Evolutionary conservation across 1,140 invertebrate genomes (phyloP), one percentile per base, ranked within the genome.

Genomic region (Tetramorium parvispinum): DNA sequence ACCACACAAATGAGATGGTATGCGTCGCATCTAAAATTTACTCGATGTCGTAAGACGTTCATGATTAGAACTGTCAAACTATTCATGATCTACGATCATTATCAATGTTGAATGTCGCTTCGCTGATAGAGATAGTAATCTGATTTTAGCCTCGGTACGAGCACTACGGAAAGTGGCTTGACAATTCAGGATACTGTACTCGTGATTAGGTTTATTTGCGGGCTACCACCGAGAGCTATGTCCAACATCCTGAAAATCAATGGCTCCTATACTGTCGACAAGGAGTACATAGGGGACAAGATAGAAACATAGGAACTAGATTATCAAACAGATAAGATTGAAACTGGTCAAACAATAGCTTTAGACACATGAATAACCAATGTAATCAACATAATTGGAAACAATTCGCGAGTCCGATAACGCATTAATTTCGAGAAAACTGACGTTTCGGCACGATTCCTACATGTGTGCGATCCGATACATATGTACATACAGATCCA

Each of bases 141-240:
- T 77, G 85, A 89, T 90, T 86, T 88, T 55, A 24, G 40, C 63
- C 7, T 27, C 43, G 75, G 21, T 24, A 61, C 51, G 57, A 77
- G 61, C 49, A 53, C 77, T 40, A 70, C 85, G 85, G 91, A 93
- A 93, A 92, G 93, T 93, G 91, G 89, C 93, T 85, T 87, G 91
- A 91, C 91, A 93, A 92, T 94, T 86, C 87, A 75, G 90, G 73
- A 89, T 89, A 86, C 61, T 78, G 71, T 87, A 86, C 63, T 85
- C 71, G 88, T 93, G 93, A 95, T 95, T 94, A 94, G 93, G 88
- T 94, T 93, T 93, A 94, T 94, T 94, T 94, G 94, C 92, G 90
- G 92, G 73, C 85, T 85, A 85, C 89, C 90, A 88, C 81, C 81
- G 91, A 91, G 91, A 88, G 91, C 89, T 87, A 89, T 92, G 91